Conservation (phyloP, 2,797 vertebrate species). For the Paedocypris micromegethes region DNA sequence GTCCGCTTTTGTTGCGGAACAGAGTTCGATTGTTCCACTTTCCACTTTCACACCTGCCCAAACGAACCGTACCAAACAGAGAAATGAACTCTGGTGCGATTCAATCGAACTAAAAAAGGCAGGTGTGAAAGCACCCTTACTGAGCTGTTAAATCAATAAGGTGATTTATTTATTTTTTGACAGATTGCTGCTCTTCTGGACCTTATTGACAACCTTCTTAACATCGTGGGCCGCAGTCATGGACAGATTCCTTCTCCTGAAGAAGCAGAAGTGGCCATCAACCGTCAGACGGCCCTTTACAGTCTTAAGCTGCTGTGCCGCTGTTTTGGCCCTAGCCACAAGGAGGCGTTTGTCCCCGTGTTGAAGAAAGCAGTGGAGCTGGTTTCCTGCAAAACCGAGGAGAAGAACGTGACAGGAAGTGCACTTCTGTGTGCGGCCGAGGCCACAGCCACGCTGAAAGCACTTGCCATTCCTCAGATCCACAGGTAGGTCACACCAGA, state of each 20-base stretch:
- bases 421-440: constrained; percentile 90
- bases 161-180: not conserved
- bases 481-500: constrained; percentile 69
- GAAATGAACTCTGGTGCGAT: too few species aligned
- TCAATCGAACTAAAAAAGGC: too few species aligned
- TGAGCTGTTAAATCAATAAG: not conserved
- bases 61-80: too few species aligned
- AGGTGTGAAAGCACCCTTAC: too few species aligned
- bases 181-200: constrained; percentile 77
- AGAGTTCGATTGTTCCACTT: too few species aligned
- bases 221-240: constrained; percentile 64
- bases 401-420: constrained; percentile 84
- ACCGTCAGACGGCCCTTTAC: constrained; percentile 91
- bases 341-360: constrained; percentile 73
- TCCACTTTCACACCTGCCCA: too few species aligned
- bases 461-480: constrained; percentile 83
- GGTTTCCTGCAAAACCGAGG: constrained; percentile 67
- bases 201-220: constrained; percentile 75
- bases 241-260: constrained; percentile 42
- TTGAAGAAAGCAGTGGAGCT: constrained; percentile 69
- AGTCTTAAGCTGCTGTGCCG: constrained; percentile 91
- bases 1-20: too few species aligned
- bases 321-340: constrained; percentile 75
- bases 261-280: constrained; percentile 80
- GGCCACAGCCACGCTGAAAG: constrained; percentile 71